Evolutionary conservation across 2,113 vertebrate species (phyloP).

Genomic region (Chaetodon auriga): DNA sequence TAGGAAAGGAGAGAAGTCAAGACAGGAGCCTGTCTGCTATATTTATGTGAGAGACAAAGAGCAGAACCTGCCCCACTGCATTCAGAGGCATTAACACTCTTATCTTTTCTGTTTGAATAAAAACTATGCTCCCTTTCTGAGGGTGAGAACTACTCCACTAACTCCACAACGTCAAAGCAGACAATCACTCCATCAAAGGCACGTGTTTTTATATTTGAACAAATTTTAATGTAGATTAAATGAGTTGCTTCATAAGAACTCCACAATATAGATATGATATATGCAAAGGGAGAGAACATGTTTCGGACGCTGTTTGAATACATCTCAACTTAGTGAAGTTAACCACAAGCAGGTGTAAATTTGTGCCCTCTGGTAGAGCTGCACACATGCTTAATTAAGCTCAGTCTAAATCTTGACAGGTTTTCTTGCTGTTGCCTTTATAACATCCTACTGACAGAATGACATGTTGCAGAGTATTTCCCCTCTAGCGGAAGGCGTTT

Average conservation of each 20-base stretch:
- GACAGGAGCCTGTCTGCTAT: conserved; percentile 26
- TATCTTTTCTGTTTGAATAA: conserved; percentile 63
- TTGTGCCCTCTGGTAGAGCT: background rate
- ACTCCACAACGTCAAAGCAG: conserved; percentile 27
- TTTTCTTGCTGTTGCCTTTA: conserved; percentile 3
- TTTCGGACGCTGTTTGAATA: background rate
- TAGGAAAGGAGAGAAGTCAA: background rate
- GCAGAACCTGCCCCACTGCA: conserved; percentile 85
- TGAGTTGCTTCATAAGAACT: background rate
- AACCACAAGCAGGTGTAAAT: background rate
- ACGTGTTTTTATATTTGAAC: background rate
- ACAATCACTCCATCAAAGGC: background rate
- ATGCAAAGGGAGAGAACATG: background rate
- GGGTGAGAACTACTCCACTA: conserved; percentile 18
- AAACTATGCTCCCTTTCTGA: conserved; percentile 41
- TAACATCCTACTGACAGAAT: conserved; percentile 33
- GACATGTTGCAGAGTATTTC: conserved; percentile 38
- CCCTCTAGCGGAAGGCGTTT: background rate
- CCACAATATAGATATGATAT: background rate
- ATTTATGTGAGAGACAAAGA: conserved; percentile 51
- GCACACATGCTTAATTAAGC: background rate
- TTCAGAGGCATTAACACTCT: conserved; percentile 79
- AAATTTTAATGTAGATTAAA: no score
- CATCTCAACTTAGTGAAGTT: background rate
- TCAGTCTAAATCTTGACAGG: conserved; percentile 10